Percentiles rank a stretch among this genome's conserved stretches.
phyloP scores from a whole-genome alignment of 2,888 invertebrate genomes.

The Himalopsyche tibetana region DNA sequence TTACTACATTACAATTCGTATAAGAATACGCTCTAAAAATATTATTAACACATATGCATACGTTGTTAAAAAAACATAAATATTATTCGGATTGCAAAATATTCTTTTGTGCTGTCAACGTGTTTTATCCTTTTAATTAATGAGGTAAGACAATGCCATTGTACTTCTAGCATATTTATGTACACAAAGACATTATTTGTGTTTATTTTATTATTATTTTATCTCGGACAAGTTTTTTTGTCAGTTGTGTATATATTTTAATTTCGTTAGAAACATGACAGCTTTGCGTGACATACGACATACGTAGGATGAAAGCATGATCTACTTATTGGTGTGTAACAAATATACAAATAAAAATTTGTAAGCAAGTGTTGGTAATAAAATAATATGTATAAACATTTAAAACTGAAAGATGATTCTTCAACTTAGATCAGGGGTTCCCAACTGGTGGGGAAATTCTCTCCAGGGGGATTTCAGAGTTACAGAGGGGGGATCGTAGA shows the following conservation, averaged over 20 bases:
- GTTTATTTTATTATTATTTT: background rate
- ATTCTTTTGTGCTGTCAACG: conserved; percentile 5
- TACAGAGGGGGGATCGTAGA: no score
- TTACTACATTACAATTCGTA: background rate
- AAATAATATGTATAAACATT: no score
- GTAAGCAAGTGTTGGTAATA: no score
- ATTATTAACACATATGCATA: background rate
- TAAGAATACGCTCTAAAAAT: background rate
- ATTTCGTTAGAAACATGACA: background rate
- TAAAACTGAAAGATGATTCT: no score
- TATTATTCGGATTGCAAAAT: background rate
- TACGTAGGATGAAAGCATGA: background rate
- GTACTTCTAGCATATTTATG: background rate
- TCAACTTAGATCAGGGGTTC: no score
- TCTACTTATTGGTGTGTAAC: background rate
- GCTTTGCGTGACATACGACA: background rate
- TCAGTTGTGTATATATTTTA: background rate
- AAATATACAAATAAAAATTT: background rate
- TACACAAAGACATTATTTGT: background rate
- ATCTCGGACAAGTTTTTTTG: background rate
- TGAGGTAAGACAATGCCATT: background rate
- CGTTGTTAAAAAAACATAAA: background rate
- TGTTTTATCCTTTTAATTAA: background rate
- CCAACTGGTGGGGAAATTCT: no score
- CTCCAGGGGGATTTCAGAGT: no score